Base-by-base conservation (phyloP, 23 tunicate species). In the Clavelina lepadiformis region DNA sequence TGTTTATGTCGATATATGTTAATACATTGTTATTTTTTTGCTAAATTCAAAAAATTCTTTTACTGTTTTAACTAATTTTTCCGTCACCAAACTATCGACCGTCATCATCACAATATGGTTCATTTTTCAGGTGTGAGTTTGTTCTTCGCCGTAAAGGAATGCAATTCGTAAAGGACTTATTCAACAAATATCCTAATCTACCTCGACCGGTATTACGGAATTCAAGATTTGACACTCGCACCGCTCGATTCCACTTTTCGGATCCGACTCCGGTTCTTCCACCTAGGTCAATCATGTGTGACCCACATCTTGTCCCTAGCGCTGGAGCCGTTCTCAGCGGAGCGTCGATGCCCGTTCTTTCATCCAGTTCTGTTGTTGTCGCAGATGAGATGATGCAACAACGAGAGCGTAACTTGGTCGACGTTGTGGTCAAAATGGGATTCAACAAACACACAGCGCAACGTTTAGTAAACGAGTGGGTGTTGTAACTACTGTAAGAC, bases 91-190 rank as follows among this genome's bases (percentile, higher is more conserved):
- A 8, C 11, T 15, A 15, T 41, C 15, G 49, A 41, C 49, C 15
- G 11, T 41, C 11, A 41, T 11, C 11, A 41, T 15, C 15, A 11
- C 11, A 41, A 15, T 41, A 15, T 41, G 11, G 11, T 41, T 8
- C 15, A 41, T 41, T 41, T 41, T 11, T 3, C 36, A 66, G 72
- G 8, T 66, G 72, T 27, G 72, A 66, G 35, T 66, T 46, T 28
- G 31, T 66, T 46, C 45, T 66, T 24, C 56, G 72, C 19, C 5
- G 33, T 20, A 66, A 66, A 28, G 72, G 72, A 46, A 27, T 46
- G 46, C 56, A 46, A 5, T 66, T 66, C 35, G 72, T 66, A 36
- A 46, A 46, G 22, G 13, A 26, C 18, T 13, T 66, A 11, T 35
- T 24, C n/a, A 23, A 15, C 7, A 21, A 46, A 19, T 20, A 46